A percentile compares a stretch with the other conserved stretches of the same genome.
phyloP scores from a whole-genome alignment of 2,113 vertebrate species.

The Platichthys stellatus region DNA sequence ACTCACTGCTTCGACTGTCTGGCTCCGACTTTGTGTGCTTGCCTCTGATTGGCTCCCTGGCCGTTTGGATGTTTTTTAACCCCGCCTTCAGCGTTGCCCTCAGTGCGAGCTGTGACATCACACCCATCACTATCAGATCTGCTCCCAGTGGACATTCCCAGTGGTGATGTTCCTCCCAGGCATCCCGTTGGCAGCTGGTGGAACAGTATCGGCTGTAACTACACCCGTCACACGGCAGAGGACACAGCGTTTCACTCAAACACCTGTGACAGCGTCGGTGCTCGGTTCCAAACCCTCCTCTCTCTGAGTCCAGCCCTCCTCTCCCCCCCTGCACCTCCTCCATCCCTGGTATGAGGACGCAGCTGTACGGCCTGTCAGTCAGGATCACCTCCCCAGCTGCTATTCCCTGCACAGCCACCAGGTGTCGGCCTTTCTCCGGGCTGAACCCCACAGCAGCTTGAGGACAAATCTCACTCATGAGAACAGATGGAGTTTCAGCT shows the following conservation, averaged over 20 bases:
- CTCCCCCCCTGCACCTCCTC: constrained; percentile 29
- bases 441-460: constrained; percentile 79
- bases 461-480: constrained; percentile 68
- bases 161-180: constrained; percentile 89
- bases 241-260: constrained; percentile 78
- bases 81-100: constrained; percentile 87
- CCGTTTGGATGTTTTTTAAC: constrained; percentile 72
- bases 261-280: constrained; percentile 90
- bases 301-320: neutral
- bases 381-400: constrained; percentile 87
- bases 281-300: constrained; percentile 66
- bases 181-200: constrained; percentile 78
- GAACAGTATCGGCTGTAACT: constrained; percentile 91
- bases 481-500: constrained; percentile 1
- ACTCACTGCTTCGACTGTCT: neutral
- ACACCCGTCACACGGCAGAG: constrained; percentile 86
- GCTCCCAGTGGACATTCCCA: constrained; percentile 87
- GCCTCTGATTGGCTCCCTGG: constrained; percentile 39
- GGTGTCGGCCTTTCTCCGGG: constrained; percentile 85
- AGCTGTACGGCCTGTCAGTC: constrained; percentile 88
- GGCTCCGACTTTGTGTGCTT: neutral
- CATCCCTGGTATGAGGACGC: constrained; percentile 85
- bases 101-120: constrained; percentile 89
- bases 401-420: constrained; percentile 84
- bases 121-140: constrained; percentile 83